phyloP scores from a whole-genome alignment of 35 echinoderm and acorn worm genomes.

The Amphiura filiformis region DNA sequence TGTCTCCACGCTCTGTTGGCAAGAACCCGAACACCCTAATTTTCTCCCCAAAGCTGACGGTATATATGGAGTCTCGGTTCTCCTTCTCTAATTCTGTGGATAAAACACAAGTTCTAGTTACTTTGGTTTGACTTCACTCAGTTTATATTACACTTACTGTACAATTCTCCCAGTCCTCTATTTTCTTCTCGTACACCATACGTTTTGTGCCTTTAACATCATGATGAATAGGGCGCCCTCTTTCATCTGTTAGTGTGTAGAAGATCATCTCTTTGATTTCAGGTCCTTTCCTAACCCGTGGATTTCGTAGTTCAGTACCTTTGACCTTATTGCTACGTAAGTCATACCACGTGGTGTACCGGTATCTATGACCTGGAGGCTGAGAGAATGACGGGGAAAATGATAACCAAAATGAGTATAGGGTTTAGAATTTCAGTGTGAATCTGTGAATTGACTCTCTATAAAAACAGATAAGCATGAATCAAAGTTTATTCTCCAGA shows the following conservation, averaged over 20 bases:
- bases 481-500: not conserved
- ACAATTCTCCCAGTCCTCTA: conserved; percentile 81
- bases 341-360: conserved; percentile 82
- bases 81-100: no score
- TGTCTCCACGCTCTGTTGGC: no score
- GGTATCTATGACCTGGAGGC: conserved; percentile 64
- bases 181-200: conserved; percentile 45
- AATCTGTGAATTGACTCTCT: not conserved
- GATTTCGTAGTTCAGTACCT: conserved; percentile 61
- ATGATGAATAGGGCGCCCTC: conserved; percentile 69
- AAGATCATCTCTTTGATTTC: conserved; percentile 76
- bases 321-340: conserved; percentile 68
- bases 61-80: no score
- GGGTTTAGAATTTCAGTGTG: not conserved
- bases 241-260: conserved; percentile 73
- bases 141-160: conserved; percentile 18
- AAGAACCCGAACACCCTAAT: no score
- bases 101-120: no score
- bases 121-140: no score
- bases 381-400: conserved; percentile 1
- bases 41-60: no score
- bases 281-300: conserved; percentile 70
- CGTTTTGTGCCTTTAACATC: conserved; percentile 50
- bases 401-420: not conserved
- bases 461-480: not conserved